A percentile compares a stretch with the other conserved stretches of the same genome.
These are phyloP conservation scores for Halotydeus destructor DNA, from an alignment of 1,140 invertebrate species.

Conservation along the genomic window DNA sequence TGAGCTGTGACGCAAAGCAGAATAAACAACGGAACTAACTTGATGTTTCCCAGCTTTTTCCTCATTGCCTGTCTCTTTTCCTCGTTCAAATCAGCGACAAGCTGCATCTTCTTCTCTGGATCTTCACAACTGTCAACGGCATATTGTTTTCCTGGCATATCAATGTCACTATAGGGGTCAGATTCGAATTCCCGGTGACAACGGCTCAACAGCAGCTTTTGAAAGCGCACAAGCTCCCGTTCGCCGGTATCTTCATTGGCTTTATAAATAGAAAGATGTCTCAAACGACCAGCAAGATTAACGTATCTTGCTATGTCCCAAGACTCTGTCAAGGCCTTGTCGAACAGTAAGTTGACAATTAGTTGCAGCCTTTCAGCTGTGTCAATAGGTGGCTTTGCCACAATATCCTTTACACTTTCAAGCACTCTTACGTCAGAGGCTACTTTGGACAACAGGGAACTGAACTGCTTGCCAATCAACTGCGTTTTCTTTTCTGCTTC, in stretches of 20 bases:
- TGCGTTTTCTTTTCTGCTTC: too few species aligned
- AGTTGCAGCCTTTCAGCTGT: conserved; percentile 50
- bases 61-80: conserved; percentile 49
- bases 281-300: conserved; percentile 59
- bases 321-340: conserved; percentile 85
- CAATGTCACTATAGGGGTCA: conserved; percentile 28
- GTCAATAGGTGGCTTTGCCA: too few species aligned
- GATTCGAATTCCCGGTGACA: conserved; percentile 75
- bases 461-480: too few species aligned
- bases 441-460: too few species aligned
- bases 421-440: too few species aligned
- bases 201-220: conserved; percentile 51
- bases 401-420: too few species aligned
- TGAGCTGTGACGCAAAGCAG: neutral
- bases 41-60: conserved; percentile 64
- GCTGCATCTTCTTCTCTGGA: conserved; percentile 39
- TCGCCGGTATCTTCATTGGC: too few species aligned
- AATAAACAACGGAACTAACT: too few species aligned
- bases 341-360: conserved; percentile 75
- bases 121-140: conserved; percentile 34
- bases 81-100: conserved; percentile 38
- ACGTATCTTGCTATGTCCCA: conserved; percentile 75
- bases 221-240: conserved; percentile 44
- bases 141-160: conserved; percentile 31
- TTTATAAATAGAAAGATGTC: conserved; percentile 22